Evolutionary conservation across 2,797 vertebrate species (phyloP).

Genomic region (Antennarius maculatus): DNA sequence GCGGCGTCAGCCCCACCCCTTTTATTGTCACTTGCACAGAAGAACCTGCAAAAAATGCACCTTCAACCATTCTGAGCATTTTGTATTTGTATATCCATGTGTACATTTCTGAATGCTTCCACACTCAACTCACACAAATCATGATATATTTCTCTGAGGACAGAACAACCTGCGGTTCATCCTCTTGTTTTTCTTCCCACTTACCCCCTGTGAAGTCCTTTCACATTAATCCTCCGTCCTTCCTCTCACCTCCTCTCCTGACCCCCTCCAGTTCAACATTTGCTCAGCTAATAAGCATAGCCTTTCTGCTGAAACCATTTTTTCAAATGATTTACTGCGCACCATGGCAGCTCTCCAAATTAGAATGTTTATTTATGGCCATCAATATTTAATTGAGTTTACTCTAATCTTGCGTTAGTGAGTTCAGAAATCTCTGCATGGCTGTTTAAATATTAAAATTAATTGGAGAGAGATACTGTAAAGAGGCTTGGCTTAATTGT

Average conservation of each 20-base stretch:
- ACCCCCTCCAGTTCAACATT: constrained; percentile 57
- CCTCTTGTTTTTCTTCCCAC: constrained; percentile 13
- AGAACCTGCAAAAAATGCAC: background rate
- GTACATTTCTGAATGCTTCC: background rate
- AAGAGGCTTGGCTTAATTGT: constrained; percentile 79
- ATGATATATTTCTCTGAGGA: constrained; percentile 2
- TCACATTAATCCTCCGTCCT: constrained; percentile 43
- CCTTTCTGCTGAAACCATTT: constrained; percentile 53
- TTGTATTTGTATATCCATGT: background rate
- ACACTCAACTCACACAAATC: background rate
- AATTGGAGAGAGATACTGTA: constrained; percentile 81
- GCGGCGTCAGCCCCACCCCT: too few species aligned
- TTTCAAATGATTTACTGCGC: constrained; percentile 56
- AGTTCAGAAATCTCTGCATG: constrained; percentile 77
- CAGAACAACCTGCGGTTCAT: constrained; percentile 6
- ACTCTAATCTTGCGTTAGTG: constrained; percentile 79
- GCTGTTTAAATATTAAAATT: constrained; percentile 86
- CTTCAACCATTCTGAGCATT: too few species aligned
- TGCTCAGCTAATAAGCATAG: constrained; percentile 70
- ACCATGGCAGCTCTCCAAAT: constrained; percentile 68
- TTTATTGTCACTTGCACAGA: background rate
- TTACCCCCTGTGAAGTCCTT: constrained; percentile 9
- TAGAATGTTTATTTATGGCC: constrained; percentile 84
- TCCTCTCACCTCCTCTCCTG: constrained; percentile 46
- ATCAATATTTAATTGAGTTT: constrained; percentile 85